phyloP scores from a whole-genome alignment of 1,140 invertebrate genomes.

The Bombus impatiens region DNA sequence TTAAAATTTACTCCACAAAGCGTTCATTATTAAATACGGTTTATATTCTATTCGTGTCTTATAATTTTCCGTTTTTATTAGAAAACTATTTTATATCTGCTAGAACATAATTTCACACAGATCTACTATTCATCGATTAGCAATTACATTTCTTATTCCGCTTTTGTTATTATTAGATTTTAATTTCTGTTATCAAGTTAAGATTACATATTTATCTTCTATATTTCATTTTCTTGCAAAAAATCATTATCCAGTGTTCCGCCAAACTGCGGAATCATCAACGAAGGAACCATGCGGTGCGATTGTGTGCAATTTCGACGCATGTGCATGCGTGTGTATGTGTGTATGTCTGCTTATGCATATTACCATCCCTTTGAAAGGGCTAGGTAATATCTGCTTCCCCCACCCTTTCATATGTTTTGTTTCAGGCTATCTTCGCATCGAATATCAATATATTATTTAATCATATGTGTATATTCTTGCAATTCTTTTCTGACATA shows the following conservation, averaged over 20 bases:
- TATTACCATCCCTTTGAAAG: constrained; percentile 7
- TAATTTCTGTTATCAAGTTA: too few relatives aligned
- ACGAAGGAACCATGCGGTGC: constrained; percentile 4
- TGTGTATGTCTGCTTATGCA: constrained; percentile 31
- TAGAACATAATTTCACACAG: not conserved
- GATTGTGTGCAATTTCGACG: constrained; percentile 15
- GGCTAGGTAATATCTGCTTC: constrained; percentile 14
- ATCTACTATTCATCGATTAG: not conserved
- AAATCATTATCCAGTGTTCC: not conserved
- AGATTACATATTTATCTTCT: not conserved
- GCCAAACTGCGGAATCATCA: not conserved
- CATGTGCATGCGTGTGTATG: constrained; percentile 40
- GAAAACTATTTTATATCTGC: too few relatives aligned
- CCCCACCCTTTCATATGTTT: not conserved
- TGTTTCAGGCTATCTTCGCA: constrained; percentile 37
- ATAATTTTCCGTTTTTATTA: not conserved
- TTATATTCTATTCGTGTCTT: not conserved
- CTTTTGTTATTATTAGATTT: not conserved
- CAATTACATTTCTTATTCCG: not conserved
- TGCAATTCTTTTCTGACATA: not conserved
- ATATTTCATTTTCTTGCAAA: not conserved
- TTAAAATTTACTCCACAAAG: too few relatives aligned
- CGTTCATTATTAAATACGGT: not conserved
- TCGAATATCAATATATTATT: not conserved
- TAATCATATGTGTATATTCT: not conserved